Base-by-base conservation (phyloP, 2,113 vertebrate species). In the Ornithorhynchus anatinus region DNA sequence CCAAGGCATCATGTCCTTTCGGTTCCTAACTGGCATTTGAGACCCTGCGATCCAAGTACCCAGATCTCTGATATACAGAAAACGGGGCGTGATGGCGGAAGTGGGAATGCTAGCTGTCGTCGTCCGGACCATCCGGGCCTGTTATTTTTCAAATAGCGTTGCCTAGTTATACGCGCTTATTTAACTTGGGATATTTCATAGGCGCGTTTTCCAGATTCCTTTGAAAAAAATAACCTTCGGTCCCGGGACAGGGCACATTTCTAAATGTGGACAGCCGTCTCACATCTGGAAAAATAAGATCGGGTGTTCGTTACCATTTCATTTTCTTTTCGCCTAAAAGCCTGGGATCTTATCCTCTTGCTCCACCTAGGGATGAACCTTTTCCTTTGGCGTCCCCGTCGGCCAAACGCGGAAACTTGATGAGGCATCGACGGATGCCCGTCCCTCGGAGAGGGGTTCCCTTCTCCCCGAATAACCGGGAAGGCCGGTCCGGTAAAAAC, bases 371-470 rank as follows among this genome's bases (percentile, higher is more conserved):
- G 31, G 27, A 32, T 32, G 0, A 60, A 51, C 39, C 6, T 56
- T 29, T n/a, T 17, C 27, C 2, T 4, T 59, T 32, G 35, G 11
- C 50, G 35, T 52, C 19, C 31, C 10, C 10, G 6, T 33, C 4
- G 29, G 29, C 29, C 39, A 22, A 56, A 6, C 29, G 42, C 72
- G 66, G 54, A 42, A 53, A 8, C 61, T 66, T 50, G 32, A 63
- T n/a, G n/a, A n/a, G n/a, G n/a, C n/a, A n/a, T n/a, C n/a, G n/a
- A n/a, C n/a, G n/a, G n/a, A n/a, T n/a, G n/a, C n/a, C n/a, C n/a
- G n/a, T n/a, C n/a, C n/a, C n/a, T n/a, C n/a, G n/a, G n/a, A n/a
- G n/a, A n/a, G n/a, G n/a, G n/a, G n/a, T n/a, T n/a, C n/a, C n/a
- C n/a, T n/a, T n/a, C n/a, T n/a, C n/a, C n/a, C n/a, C n/a, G n/a